Base-by-base conservation (phyloP, 2,113 vertebrate species). In the Phalacrocorax carbo region DNA sequence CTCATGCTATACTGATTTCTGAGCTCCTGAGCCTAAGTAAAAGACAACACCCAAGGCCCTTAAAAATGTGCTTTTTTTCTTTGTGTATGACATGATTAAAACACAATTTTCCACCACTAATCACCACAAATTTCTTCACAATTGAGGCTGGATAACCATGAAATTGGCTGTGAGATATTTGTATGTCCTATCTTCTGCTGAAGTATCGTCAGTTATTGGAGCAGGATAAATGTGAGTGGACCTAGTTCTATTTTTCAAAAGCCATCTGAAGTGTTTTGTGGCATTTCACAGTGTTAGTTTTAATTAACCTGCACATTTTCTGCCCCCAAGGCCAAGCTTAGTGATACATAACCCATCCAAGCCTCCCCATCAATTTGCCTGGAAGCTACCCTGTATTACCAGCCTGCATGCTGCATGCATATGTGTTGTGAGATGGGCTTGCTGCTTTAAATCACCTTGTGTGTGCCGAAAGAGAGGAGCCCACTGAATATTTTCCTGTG, bases 271-370 rank as follows among this genome's bases (percentile, higher is more conserved):
- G 8, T 30, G 15, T 29, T 86, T 68, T 64, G 12, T 48, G 22
- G 38, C 5, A 64, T 83, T 86, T 91, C 64, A 61, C 11, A 71
- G 48, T 27, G 20, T 38, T 71, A 38, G 22, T 58, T 86, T 84
- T 54, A 91, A 68, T 38, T 49, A 15, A 51, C 55, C 64, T 81
- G 21, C 21, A 66, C 1, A 27, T 92, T 66, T 70, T 60, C 38
- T 70, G 22, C 30, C 51, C 69, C 77, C 14, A 46, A 83, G 64
- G 30, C 51, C 51, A 89, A 36, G 12, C 14, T 69, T 10, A 69
- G 29, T 23, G 23, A 54, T n/a, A 51, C 0, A 0, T 18, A 79
- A 76, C 6, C 32, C 0, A 1, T 29, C 26, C 62, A 88, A 72
- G 51, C 18, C 12, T 52, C 77, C 15, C 21, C 30, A 77, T 15